Percentiles rank a stretch among this genome's conserved stretches.
Evolutionary conservation across 2,888 invertebrate species (phyloP).

Genomic region (Eremobia ochroleuca): DNA sequence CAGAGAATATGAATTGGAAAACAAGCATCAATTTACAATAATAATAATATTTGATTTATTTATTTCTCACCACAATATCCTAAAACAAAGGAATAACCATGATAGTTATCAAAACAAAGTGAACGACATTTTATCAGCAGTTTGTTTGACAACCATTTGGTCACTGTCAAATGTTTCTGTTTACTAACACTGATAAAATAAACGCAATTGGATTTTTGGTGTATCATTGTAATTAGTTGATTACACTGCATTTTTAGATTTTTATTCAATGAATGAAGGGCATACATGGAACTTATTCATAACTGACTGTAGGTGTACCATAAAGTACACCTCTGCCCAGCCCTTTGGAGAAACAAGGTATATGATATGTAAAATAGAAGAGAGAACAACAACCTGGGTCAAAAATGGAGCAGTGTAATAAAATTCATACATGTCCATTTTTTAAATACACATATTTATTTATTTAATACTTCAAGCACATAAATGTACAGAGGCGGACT

Average conservation of each 20-base stretch:
- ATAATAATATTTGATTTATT: too few relatives aligned
- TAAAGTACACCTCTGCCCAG: too few relatives aligned
- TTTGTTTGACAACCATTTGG: slow-evolving; percentile 34
- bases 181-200: slow-evolving; percentile 24
- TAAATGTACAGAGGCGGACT: too few relatives aligned
- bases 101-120: slow-evolving; percentile 1
- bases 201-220: not conserved
- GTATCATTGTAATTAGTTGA: not conserved
- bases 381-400: too few relatives aligned
- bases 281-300: too few relatives aligned
- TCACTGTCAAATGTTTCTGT: slow-evolving; percentile 9
- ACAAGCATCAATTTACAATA: not conserved
- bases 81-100: not conserved
- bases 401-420: not conserved
- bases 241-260: not conserved
- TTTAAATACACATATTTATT: too few relatives aligned
- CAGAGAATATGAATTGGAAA: too few relatives aligned
- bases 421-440: not conserved
- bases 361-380: too few relatives aligned
- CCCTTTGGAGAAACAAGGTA: too few relatives aligned
- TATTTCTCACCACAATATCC: not conserved
- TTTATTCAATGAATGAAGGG: too few relatives aligned
- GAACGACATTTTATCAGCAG: slow-evolving; percentile 32
- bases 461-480: too few relatives aligned
- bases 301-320: too few relatives aligned